Evolutionary conservation across 2,113 vertebrate species (phyloP).

Genomic region (Panthera uncia): DNA sequence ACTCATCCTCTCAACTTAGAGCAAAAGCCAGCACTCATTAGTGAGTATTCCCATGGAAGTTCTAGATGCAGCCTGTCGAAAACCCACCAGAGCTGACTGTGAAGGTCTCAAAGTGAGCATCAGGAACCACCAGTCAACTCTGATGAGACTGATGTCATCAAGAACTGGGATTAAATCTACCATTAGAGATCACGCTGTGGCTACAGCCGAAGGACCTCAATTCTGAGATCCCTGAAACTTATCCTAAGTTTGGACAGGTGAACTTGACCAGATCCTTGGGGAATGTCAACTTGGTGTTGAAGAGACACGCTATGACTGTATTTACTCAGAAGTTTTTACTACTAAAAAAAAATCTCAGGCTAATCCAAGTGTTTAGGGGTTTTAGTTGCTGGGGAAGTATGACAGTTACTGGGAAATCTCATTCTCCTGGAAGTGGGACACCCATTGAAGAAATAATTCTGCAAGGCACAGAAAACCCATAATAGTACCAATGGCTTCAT

Average conservation of each 20-base stretch:
- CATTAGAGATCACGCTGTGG: neutral
- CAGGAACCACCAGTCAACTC: neutral
- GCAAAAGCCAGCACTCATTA: neutral
- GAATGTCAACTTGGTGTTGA: neutral
- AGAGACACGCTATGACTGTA: neutral
- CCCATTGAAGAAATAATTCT: neutral
- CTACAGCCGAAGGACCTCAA: neutral
- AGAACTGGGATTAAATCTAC: neutral
- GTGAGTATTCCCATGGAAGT: neutral
- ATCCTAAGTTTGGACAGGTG: neutral
- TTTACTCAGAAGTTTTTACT: neutral
- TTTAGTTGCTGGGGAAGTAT: neutral
- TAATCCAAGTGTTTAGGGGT: neutral
- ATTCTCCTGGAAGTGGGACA: neutral
- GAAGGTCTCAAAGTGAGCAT: neutral
- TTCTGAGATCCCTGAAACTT: neutral
- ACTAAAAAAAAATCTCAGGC: neutral
- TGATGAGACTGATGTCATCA: neutral
- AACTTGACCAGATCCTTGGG: neutral
- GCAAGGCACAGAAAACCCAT: neutral
- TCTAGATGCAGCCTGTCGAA: neutral
- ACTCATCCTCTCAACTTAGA: neutral
- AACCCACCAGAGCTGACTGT: neutral
- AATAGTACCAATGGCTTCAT: neutral
- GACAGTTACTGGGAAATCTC: neutral